Percentiles rank a stretch among this genome's conserved stretches.
Conservation (phyloP, 2,797 vertebrate genomes). For the Phoxinus dragarum region DNA sequence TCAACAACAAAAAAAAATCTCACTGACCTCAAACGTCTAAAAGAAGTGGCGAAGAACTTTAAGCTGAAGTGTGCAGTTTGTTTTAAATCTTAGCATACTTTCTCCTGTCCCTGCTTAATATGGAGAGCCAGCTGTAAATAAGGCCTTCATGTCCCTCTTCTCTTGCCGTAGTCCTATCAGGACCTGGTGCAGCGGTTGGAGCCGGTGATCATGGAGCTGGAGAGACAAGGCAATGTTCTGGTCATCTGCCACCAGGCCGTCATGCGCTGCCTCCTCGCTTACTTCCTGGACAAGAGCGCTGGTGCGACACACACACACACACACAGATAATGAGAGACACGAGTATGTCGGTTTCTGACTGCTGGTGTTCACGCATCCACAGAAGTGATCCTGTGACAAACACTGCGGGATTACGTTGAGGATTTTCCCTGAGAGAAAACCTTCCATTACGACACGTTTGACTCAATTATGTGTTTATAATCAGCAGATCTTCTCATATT, state of each 20-base stretch:
- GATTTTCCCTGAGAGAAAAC: background rate
- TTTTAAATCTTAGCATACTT: background rate
- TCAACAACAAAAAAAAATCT: background rate
- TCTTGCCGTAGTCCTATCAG: conserved; percentile 89
- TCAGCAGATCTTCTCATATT: background rate
- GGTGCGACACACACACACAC: conserved; percentile 72
- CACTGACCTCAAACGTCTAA: background rate
- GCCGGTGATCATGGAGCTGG: conserved; percentile 97
- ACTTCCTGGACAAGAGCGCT: conserved; percentile 95
- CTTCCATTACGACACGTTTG: background rate
- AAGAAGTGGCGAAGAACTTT: background rate
- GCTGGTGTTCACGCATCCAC: background rate
- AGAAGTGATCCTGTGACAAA: background rate
- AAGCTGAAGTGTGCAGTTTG: background rate
- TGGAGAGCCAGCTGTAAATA: background rate
- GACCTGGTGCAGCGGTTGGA: conserved; percentile 95
- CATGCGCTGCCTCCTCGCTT: conserved; percentile 94
- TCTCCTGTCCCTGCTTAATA: background rate
- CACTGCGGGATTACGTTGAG: background rate
- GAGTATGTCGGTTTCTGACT: background rate
- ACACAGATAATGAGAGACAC: conserved; percentile 5
- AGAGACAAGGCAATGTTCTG: conserved; percentile 92
- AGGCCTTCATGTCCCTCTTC: background rate
- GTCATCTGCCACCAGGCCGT: conserved; percentile 96
- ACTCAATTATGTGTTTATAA: background rate